These are phyloP conservation scores for Mizuhopecten yessoensis DNA, from an alignment of 1,140 invertebrate genomes.

Conservation along the genomic window DNA sequence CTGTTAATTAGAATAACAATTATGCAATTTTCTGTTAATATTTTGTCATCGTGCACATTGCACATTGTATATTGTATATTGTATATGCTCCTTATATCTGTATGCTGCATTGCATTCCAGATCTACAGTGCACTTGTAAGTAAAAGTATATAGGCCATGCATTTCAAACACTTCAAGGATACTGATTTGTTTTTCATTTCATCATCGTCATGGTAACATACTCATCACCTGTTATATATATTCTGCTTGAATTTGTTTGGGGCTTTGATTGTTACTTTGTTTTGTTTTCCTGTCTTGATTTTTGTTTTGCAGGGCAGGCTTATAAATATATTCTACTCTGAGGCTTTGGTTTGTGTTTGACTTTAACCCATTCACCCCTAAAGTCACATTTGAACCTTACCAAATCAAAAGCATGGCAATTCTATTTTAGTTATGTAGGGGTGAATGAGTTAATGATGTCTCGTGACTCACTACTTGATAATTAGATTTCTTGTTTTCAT, in stretches of 20 bases:
- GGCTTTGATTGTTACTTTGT: background rate
- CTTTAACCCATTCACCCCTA: too few relatives aligned
- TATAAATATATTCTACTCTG: too few relatives aligned
- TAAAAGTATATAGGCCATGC: slow-evolving; percentile 48
- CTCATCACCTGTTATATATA: background rate
- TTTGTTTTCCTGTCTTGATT: background rate
- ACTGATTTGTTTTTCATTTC: slow-evolving; percentile 44
- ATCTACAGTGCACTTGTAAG: slow-evolving; percentile 64
- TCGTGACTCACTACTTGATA: too few relatives aligned
- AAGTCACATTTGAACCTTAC: too few relatives aligned
- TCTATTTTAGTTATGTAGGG: too few relatives aligned
- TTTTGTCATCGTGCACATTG: too few relatives aligned
- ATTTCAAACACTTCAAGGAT: slow-evolving; percentile 47
- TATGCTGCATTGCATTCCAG: slow-evolving; percentile 53
- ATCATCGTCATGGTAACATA: background rate
- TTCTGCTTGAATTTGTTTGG: slow-evolving; percentile 5
- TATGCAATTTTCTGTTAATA: background rate
- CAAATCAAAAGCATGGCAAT: too few relatives aligned
- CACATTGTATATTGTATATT: background rate
- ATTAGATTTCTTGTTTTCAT: too few relatives aligned
- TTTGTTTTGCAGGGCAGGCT: too few relatives aligned
- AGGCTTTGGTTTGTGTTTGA: too few relatives aligned
- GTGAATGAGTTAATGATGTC: too few relatives aligned
- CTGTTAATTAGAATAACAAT: too few relatives aligned
- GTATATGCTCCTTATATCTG: background rate